These are phyloP conservation scores for Helicoverpa zea DNA, from an alignment of 1,140 invertebrate species.

Conservation along the genomic window DNA sequence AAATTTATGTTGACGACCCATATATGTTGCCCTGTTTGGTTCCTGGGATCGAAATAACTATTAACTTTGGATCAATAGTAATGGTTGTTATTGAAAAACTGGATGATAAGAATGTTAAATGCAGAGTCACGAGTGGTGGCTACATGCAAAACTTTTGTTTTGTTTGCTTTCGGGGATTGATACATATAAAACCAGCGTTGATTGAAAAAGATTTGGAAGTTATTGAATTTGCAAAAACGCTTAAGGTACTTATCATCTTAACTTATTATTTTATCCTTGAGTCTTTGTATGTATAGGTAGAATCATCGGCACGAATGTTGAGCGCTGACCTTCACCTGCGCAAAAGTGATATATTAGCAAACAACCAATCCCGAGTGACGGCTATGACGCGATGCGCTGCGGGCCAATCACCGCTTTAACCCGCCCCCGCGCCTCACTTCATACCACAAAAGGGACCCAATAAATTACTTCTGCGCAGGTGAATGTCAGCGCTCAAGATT, in stretches of 20 bases:
- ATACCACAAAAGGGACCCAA: too few species aligned
- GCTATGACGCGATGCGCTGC: too few species aligned
- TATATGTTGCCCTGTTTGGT: slow-evolving; percentile 53
- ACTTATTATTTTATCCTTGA: too few species aligned
- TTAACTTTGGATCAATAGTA: slow-evolving; percentile 42
- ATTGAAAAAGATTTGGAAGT: slow-evolving; percentile 54
- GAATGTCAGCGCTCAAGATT: too few species aligned
- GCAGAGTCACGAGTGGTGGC: slow-evolving; percentile 55
- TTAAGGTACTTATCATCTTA: neutral
- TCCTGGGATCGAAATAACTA: slow-evolving; percentile 55
- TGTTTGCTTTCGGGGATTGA: slow-evolving; percentile 59
- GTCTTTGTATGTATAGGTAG: too few species aligned
- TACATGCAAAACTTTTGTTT: slow-evolving; percentile 40
- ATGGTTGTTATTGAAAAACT: slow-evolving; percentile 19
- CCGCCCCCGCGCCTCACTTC: too few species aligned
- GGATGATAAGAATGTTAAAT: slow-evolving; percentile 50
- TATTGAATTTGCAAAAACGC: slow-evolving; percentile 59
- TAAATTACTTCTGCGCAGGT: too few species aligned
- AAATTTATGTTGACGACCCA: slow-evolving; percentile 61
- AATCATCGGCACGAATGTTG: too few species aligned
- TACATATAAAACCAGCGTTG: slow-evolving; percentile 47
- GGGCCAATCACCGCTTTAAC: too few species aligned
- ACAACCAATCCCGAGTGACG: too few species aligned
- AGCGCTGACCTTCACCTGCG: too few species aligned
- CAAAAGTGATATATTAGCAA: too few species aligned